phyloP scores from a whole-genome alignment of 2,797 vertebrate genomes.

The Crax fasciolata region DNA sequence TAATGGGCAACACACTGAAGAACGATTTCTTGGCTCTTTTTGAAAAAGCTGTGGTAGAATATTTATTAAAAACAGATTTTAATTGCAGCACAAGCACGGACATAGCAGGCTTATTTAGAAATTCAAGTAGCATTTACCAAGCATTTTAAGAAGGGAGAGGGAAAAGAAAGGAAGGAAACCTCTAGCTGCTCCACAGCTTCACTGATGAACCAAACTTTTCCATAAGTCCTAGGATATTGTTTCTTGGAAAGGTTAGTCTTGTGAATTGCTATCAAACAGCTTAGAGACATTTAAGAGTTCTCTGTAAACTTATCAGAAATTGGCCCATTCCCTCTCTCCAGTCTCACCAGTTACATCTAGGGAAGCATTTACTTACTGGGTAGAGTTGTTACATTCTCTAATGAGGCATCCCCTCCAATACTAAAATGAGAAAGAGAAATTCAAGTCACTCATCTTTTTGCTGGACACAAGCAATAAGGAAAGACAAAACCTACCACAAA shows the following conservation, averaged over 20 bases:
- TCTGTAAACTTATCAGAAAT: neutral
- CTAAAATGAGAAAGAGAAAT: slow-evolving; percentile 81
- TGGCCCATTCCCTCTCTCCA: neutral
- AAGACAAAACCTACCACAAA: neutral
- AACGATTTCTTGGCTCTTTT: neutral
- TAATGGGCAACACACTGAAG: neutral
- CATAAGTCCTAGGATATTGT: neutral
- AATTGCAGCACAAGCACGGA: neutral
- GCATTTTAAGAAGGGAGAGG: neutral
- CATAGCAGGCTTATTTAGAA: neutral
- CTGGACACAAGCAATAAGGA: neutral
- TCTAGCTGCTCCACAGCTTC: neutral
- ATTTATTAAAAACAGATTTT: slow-evolving; percentile 7
- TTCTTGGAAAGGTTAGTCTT: neutral
- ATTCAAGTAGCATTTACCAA: neutral
- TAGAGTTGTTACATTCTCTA: slow-evolving; percentile 90
- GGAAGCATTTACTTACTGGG: slow-evolving; percentile 88
- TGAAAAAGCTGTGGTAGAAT: neutral
- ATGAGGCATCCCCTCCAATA: slow-evolving; percentile 88
- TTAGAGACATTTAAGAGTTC: neutral
- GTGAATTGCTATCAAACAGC: neutral
- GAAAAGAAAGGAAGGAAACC: neutral
- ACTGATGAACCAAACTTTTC: neutral
- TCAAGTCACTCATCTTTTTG: neutral
- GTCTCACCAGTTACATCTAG: neutral